Base-by-base conservation (phyloP, 2,797 vertebrate species). In the Todus mexicanus region DNA sequence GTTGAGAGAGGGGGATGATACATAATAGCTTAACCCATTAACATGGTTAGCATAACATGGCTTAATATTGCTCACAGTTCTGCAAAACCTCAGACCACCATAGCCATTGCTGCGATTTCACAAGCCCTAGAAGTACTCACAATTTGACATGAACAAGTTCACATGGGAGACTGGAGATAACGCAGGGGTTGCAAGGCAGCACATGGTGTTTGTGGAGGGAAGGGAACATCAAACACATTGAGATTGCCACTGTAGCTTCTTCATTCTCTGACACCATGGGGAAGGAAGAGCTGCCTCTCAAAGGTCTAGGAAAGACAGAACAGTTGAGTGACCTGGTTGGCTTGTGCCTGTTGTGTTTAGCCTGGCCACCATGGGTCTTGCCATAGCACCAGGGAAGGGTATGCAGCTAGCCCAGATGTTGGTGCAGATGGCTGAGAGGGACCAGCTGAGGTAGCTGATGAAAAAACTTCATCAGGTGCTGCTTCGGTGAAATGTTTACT, bases 321-420 rank as follows among this genome's bases (percentile, higher is more conserved):
- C 4, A 23, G 5, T 43, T 35, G 29, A 25, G 14, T 15, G 40
- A 59, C 18, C 25, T 7, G 6, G 5, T 50, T 35, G 60, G 15
- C 29, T 71, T 2, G 0, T 47, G 26, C 26, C 43, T 43, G 47
- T 68, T 10, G 1, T 2, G 0, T 80, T 73, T 38, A 81, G 74
- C 27, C 48, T 29, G 54, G 40, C 27, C 45, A 43, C 25, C 2
- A 1, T 1, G 2, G 18, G 38, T 73, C 50, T 79, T 3, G 0
- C 4, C 35, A 23, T 8, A 9, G 42, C 31, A 31, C 18, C 12
- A n/a, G 25, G 17, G 27, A 48, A 60, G 42, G 40, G 11, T 51
- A 14, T 29, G 45, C 59, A 60, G 38, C 35, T 72, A 47, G 42
- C 42, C n/a, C 38, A 45, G 19, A 11, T 5, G 1, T 26, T 47